phyloP scores from a whole-genome alignment of 2,113 vertebrate genomes.

The Psilopsiagon aymara region DNA sequence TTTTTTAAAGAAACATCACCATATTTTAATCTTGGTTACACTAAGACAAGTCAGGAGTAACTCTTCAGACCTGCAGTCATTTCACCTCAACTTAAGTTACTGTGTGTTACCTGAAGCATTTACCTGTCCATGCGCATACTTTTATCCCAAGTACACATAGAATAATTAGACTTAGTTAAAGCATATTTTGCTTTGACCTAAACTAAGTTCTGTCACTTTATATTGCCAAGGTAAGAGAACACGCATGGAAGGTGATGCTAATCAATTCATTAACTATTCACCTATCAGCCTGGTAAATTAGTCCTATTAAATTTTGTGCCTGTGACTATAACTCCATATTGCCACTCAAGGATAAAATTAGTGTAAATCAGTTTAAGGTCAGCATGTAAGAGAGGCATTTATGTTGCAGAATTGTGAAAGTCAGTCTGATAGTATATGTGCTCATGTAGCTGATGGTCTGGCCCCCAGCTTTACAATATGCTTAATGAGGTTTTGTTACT shows the following conservation, averaged over 20 bases:
- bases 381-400: background rate
- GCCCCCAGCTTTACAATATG: background rate
- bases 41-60: background rate
- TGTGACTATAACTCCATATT: background rate
- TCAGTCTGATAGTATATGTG: background rate
- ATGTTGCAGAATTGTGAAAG: background rate
- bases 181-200: background rate
- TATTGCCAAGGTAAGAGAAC: background rate
- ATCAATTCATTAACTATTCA: background rate
- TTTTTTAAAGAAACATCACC: background rate
- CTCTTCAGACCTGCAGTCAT: background rate
- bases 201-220: background rate
- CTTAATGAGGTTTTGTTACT: background rate
- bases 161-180: background rate
- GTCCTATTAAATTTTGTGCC: background rate
- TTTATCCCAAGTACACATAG: background rate
- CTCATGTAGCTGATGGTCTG: background rate
- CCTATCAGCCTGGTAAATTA: background rate
- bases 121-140: background rate
- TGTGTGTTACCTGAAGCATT: background rate
- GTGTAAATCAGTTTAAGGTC: background rate
- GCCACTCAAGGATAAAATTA: background rate
- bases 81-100: background rate
- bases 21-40: background rate
- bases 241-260: background rate